These are phyloP conservation scores for Hypercompe scribonia DNA, from an alignment of 2,888 invertebrate species.

Conservation along the genomic window DNA sequence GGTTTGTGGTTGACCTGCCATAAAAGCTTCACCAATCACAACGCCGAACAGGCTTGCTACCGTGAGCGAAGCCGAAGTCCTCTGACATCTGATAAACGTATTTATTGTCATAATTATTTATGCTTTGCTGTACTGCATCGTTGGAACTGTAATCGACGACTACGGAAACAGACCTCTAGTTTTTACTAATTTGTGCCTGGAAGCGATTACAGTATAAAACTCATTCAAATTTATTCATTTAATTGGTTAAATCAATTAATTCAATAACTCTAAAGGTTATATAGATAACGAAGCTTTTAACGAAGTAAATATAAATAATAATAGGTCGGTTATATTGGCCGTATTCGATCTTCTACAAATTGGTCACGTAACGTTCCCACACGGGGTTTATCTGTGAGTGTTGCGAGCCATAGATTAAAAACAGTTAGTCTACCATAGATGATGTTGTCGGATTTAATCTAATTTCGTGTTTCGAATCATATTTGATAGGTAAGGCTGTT, in stretches of 20 bases:
- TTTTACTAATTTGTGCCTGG: not conserved
- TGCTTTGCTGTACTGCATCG: no score
- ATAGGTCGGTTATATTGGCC: conserved; percentile 16
- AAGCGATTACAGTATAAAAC: not conserved
- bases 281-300: conserved; percentile 27
- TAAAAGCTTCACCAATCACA: no score
- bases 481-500: conserved; percentile 21
- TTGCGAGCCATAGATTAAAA: conserved; percentile 25
- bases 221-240: not conserved
- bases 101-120: no score
- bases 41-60: no score
- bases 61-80: no score
- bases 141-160: no score
- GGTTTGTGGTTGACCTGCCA: no score
- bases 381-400: conserved; percentile 19
- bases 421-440: conserved; percentile 31
- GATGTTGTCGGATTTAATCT: conserved; percentile 38
- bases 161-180: not conserved
- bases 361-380: conserved; percentile 27
- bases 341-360: conserved; percentile 32
- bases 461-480: conserved; percentile 34
- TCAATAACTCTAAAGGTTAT: conserved; percentile 12
- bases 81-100: no score
- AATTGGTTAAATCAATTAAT: conserved; percentile 9
- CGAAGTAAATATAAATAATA: conserved; percentile 10